Conservation (phyloP, 1,140 invertebrate species). For the Laupala kohalensis region DNA sequence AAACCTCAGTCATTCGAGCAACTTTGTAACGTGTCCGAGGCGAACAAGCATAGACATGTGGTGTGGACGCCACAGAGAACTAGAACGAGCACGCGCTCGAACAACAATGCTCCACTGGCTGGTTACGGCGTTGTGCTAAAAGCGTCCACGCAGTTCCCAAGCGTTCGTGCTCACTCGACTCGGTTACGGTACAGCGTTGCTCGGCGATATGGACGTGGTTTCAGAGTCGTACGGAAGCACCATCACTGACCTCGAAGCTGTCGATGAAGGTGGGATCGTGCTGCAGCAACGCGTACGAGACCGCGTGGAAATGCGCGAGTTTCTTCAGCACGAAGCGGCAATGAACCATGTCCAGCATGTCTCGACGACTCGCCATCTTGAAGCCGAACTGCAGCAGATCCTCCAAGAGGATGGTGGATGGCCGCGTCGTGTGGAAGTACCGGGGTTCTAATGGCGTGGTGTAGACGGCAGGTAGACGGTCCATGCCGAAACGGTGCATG, state of each 20-base stretch:
- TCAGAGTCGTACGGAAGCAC: no score
- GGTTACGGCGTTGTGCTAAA: no score
- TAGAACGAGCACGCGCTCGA: no score
- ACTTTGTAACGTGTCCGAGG: no score
- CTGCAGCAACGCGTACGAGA: conserved; percentile 7
- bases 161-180: no score
- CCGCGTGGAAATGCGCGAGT: conserved; percentile 16
- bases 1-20: no score
- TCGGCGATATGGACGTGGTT: no score
- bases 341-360: conserved; percentile 15
- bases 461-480: background rate
- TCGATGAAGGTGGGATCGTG: background rate
- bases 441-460: background rate
- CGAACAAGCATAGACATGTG: no score
- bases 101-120: no score
- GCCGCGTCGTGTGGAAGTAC: background rate
- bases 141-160: no score
- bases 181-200: no score
- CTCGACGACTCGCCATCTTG: conserved; percentile 10
- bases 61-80: no score
- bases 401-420: conserved; percentile 4
- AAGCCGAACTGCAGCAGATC: conserved; percentile 14
- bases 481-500: background rate
- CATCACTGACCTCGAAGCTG: background rate
- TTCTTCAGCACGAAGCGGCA: conserved; percentile 3